phyloP scores from a whole-genome alignment of 2,888 invertebrate species.

The Ectropis crepuscularia region DNA sequence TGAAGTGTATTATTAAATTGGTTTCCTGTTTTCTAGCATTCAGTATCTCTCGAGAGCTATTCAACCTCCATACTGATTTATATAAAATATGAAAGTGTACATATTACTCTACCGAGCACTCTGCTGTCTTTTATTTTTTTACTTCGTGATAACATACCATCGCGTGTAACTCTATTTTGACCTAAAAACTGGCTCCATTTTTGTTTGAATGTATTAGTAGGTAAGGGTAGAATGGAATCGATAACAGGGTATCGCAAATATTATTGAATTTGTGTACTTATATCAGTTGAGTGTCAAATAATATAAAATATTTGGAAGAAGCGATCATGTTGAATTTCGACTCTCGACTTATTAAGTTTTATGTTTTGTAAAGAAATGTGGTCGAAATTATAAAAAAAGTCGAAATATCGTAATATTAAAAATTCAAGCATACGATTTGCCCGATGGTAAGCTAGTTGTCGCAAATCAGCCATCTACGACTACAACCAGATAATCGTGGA shows the following conservation, averaged over 20 bases:
- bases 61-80: slow-evolving; percentile 13
- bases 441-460: too few species aligned
- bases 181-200: slow-evolving; percentile 6
- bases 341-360: too few species aligned
- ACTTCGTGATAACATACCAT: slow-evolving; percentile 7
- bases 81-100: slow-evolving; percentile 5
- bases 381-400: too few species aligned
- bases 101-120: slow-evolving; percentile 1
- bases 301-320: too few species aligned
- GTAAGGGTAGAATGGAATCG: background rate
- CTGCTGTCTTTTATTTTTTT: slow-evolving; percentile 9
- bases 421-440: too few species aligned
- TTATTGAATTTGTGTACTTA: background rate
- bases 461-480: too few species aligned
- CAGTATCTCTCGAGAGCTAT: slow-evolving; percentile 3
- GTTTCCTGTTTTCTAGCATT: background rate
- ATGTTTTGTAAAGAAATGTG: too few species aligned
- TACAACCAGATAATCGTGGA: too few species aligned
- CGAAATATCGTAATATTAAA: too few species aligned
- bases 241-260: background rate
- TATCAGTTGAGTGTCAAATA: too few species aligned
- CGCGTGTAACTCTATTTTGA: slow-evolving; percentile 12
- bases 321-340: too few species aligned
- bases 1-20: background rate
- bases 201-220: slow-evolving; percentile 10